A percentile compares a stretch with the other conserved stretches of the same genome.
Evolutionary conservation across 2,888 invertebrate genomes (phyloP).

Genomic region (Diadegma fenestrale): DNA sequence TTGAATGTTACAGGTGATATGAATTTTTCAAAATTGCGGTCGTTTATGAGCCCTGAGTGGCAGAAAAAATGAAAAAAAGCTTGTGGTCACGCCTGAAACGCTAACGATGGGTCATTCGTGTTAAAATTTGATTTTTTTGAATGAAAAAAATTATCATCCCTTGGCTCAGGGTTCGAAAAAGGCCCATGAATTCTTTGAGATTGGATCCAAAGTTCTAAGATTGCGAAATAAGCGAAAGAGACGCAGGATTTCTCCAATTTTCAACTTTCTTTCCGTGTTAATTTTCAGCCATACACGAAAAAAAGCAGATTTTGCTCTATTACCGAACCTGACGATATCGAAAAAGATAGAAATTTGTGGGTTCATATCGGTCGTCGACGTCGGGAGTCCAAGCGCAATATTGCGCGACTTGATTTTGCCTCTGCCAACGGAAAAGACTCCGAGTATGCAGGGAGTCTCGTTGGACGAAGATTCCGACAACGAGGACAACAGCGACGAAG

Average conservation of each 20-base stretch:
- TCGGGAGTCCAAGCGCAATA: conserved; percentile 95
- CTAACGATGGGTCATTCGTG: too few relatives aligned
- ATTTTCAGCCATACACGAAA: conserved; percentile 86
- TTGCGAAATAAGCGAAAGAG: too few relatives aligned
- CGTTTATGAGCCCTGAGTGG: too few relatives aligned
- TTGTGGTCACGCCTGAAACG: too few relatives aligned
- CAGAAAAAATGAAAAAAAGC: too few relatives aligned
- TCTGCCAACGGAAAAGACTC: conserved; percentile 85
- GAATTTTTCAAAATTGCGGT: too few relatives aligned
- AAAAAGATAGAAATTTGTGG: conserved; percentile 94
- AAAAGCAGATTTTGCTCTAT: conserved; percentile 88
- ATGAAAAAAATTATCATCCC: too few relatives aligned
- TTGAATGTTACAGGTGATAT: too few relatives aligned
- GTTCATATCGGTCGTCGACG: conserved; percentile 94
- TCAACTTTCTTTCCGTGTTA: conserved; percentile 41
- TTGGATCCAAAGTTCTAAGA: too few relatives aligned
- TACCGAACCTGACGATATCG: conserved; percentile 88
- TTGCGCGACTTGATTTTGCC: conserved; percentile 96
- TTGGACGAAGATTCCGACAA: conserved; percentile 86
- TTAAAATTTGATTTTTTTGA: too few relatives aligned
- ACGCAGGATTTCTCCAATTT: neutral
- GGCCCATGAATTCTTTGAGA: too few relatives aligned
- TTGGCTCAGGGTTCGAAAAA: too few relatives aligned
- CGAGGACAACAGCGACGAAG: conserved; percentile 89
- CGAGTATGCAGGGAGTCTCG: conserved; percentile 84